Percentiles rank a stretch among this genome's conserved stretches.
Conservation (phyloP, 2,888 invertebrate genomes). For the Lasioglossum calceatum region DNA sequence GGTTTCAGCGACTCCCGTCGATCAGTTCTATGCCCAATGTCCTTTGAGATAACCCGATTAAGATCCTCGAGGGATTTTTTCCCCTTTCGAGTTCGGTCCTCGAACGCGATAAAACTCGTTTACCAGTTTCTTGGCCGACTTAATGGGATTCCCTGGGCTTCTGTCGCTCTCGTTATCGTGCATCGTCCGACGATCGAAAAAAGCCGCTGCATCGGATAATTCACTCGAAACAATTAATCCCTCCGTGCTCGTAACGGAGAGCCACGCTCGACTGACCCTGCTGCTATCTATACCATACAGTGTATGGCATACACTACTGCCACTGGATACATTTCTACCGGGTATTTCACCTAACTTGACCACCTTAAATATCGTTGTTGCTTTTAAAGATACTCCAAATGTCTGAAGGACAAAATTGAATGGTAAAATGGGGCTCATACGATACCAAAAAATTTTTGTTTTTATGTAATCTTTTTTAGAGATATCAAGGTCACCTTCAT, state of each 20-base stretch:
- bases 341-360: too few relatives aligned
- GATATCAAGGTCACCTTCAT: too few relatives aligned
- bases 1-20: neutral
- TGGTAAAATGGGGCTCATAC: too few relatives aligned
- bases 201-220: neutral
- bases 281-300: neutral
- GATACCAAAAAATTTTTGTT: too few relatives aligned
- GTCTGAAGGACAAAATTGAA: too few relatives aligned
- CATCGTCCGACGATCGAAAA: neutral
- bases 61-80: slow-evolving; percentile 5
- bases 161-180: neutral
- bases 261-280: neutral
- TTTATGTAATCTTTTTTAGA: too few relatives aligned
- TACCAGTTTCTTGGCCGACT: slow-evolving; percentile 12
- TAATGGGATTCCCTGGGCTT: neutral
- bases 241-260: neutral
- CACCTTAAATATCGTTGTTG: too few relatives aligned
- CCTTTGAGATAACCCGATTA: slow-evolving; percentile 16
- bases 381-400: too few relatives aligned
- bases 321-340: neutral
- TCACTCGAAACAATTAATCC: slow-evolving; percentile 12
- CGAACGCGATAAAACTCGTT: neutral
- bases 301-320: neutral
- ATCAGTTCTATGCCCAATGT: neutral
- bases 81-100: neutral